These are phyloP conservation scores for Tyto alba DNA, from an alignment of 2,113 vertebrate species.

Conservation along the genomic window DNA sequence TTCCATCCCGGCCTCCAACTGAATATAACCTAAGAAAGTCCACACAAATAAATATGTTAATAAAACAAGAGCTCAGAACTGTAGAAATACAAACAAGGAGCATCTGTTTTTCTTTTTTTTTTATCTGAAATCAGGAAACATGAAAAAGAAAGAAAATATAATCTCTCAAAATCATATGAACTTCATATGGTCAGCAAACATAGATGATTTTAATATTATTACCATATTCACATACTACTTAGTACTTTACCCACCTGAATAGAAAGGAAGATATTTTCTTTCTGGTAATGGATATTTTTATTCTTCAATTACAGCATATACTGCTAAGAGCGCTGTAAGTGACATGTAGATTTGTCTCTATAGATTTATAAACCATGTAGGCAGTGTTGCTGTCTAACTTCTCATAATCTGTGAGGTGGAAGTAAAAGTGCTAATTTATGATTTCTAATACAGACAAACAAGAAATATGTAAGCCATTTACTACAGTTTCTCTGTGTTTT, in stretches of 20 bases:
- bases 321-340: neutral
- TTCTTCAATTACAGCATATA: neutral
- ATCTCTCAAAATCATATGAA: neutral
- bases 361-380: neutral
- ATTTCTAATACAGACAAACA: neutral
- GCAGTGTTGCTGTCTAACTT: neutral
- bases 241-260: neutral
- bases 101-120: fast-evolving
- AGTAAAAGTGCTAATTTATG: neutral
- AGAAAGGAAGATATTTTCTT: neutral
- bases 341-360: neutral
- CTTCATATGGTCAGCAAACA: neutral
- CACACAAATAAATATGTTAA: neutral
- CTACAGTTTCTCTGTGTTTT: neutral
- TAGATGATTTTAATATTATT: neutral
- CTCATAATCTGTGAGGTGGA: neutral
- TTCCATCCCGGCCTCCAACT: slow-evolving; percentile 80
- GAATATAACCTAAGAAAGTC: slow-evolving; percentile 74
- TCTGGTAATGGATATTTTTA: neutral
- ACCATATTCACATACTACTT: neutral
- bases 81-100: neutral
- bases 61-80: neutral
- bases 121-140: neutral
- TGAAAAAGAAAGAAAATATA: neutral
- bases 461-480: neutral